Evolutionary conservation across 2,797 vertebrate species (phyloP).

Genomic region (Hirundo rustica): DNA sequence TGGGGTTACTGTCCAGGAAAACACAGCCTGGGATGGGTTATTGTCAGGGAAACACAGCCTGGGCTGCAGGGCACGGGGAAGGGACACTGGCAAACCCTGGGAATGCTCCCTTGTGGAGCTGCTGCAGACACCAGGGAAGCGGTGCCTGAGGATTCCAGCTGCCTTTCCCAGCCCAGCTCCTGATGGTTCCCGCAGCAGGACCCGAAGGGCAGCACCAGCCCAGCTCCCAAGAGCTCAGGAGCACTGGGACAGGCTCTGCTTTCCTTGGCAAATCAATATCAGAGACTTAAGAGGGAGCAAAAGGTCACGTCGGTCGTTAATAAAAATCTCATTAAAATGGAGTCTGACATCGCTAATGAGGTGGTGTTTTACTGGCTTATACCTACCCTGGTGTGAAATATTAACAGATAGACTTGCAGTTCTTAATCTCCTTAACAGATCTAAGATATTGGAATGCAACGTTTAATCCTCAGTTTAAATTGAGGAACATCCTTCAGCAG

Average conservation of each 20-base stretch:
- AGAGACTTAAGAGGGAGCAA: conserved; percentile 32
- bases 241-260: conserved; percentile 11
- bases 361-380: conserved; percentile 53
- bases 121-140: background rate
- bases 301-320: conserved; percentile 55
- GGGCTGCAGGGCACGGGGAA: background rate
- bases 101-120: accelerated
- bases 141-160: background rate
- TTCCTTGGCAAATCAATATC: conserved; percentile 16
- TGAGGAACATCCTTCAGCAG: conserved; percentile 17
- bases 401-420: conserved; percentile 53
- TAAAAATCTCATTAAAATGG: conserved; percentile 69
- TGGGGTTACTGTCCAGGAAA: no score
- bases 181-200: background rate
- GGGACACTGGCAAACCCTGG: background rate
- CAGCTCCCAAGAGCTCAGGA: background rate
- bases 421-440: conserved; percentile 66
- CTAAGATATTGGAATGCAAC: conserved; percentile 56
- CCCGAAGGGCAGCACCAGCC: background rate
- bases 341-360: conserved; percentile 57
- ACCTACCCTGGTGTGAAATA: conserved; percentile 64
- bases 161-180: background rate
- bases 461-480: conserved; percentile 45
- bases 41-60: background rate
- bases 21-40: no score